Evolutionary conservation across 2,888 invertebrate species (phyloP).

Genomic region (Conus canariensis): DNA sequence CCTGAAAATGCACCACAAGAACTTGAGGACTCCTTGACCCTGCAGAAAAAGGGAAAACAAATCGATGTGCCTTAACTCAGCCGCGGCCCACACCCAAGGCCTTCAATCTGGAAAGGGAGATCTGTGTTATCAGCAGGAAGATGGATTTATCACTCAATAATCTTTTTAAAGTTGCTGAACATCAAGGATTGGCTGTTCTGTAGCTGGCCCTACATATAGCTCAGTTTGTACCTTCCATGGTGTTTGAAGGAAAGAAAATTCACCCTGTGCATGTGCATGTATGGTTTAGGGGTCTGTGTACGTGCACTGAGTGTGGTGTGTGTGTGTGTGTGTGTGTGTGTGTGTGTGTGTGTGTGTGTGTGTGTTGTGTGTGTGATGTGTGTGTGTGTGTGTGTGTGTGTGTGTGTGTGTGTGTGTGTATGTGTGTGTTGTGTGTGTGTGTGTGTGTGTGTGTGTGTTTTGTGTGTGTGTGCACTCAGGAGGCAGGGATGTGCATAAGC

Average conservation of each 20-base stretch:
- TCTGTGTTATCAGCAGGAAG: neutral
- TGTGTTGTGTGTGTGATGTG: neutral
- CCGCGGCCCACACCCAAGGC: neutral
- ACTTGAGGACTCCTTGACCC: too few relatives aligned
- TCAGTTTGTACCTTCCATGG: too few relatives aligned
- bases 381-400: neutral
- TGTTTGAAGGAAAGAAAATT: too few relatives aligned
- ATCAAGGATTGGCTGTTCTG: neutral
- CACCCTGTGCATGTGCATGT: neutral
- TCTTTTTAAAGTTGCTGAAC: neutral
- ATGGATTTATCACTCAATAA: neutral
- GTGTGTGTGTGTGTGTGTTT: neutral
- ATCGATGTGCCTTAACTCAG: neutral
- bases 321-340: constrained; percentile 17
- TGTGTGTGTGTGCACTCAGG: too few relatives aligned
- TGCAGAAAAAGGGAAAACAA: neutral
- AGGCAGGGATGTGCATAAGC: too few relatives aligned
- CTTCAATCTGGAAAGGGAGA: neutral
- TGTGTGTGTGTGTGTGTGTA: neutral
- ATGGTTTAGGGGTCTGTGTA: neutral
- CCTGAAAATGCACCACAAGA: neutral
- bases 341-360: neutral
- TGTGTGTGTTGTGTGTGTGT: neutral
- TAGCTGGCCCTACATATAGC: too few relatives aligned
- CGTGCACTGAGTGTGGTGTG: neutral